Percentiles rank a stretch among this genome's conserved stretches.
These are phyloP conservation scores for Lagocephalus sceleratus DNA, from an alignment of 2,797 vertebrate genomes.

Conservation along the genomic window DNA sequence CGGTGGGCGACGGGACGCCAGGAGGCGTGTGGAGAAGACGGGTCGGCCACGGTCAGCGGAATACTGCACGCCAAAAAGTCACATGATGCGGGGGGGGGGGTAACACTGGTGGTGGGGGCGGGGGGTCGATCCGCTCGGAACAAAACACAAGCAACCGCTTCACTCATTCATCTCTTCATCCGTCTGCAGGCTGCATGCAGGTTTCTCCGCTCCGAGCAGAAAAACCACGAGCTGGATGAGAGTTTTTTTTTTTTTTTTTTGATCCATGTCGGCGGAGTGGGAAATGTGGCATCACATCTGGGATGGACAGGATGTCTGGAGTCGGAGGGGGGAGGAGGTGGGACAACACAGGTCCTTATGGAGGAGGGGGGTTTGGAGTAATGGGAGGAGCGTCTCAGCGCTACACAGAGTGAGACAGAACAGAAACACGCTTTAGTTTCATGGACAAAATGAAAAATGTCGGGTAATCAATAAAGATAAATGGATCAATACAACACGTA, in stretches of 20 bases:
- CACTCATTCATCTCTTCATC: slow-evolving; percentile 37
- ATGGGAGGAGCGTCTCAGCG: slow-evolving; percentile 74
- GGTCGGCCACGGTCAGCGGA: not conserved
- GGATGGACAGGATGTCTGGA: slow-evolving; percentile 71
- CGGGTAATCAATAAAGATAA: slow-evolving; percentile 27
- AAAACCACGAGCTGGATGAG: slow-evolving; percentile 50
- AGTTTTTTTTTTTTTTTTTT: slow-evolving; percentile 23
- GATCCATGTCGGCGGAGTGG: slow-evolving; percentile 44
- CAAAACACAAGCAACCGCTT: slow-evolving; percentile 51
- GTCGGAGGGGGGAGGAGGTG: slow-evolving; percentile 54
- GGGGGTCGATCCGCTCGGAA: slow-evolving; percentile 37
- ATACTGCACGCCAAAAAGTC: slow-evolving; percentile 38
- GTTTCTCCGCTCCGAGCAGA: slow-evolving; percentile 52
- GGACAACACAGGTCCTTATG: slow-evolving; percentile 72
- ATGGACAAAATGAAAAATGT: slow-evolving; percentile 12
- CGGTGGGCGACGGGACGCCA: slow-evolving; percentile 1
- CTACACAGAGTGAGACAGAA: slow-evolving; percentile 74
- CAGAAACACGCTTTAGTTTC: slow-evolving; percentile 52
- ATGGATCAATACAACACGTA: slow-evolving; percentile 22
- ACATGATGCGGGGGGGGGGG: slow-evolving; percentile 33
- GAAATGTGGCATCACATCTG: slow-evolving; percentile 65
- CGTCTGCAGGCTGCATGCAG: slow-evolving; percentile 68
- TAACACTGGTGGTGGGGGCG: slow-evolving; percentile 69
- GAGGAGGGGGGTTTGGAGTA: slow-evolving; percentile 64
- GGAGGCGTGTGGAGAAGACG: slow-evolving; percentile 33